Evolutionary conservation across 2,797 vertebrate species (phyloP).

Genomic region (Eulemur rubriventer): DNA sequence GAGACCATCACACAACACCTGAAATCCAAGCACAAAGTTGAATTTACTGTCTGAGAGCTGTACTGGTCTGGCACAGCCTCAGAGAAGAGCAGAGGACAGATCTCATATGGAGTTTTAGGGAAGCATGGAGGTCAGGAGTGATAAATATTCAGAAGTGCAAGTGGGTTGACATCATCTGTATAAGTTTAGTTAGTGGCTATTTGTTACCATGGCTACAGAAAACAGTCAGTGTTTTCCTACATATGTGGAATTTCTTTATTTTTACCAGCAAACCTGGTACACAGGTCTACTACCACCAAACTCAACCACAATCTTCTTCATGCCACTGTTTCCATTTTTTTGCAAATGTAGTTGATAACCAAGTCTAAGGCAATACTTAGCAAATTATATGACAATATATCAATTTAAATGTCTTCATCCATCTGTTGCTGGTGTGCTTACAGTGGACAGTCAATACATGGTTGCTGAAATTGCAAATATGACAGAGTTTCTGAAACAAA

Average conservation of each 20-base stretch:
- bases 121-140: neutral
- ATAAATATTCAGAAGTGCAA: neutral
- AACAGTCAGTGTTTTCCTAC: neutral
- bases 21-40: neutral
- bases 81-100: neutral
- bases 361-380: neutral
- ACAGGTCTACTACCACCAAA: neutral
- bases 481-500: slow-evolving; percentile 17
- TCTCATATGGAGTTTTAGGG: neutral
- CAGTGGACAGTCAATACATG: neutral
- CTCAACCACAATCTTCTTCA: neutral
- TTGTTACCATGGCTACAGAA: neutral
- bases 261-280: neutral
- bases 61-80: neutral
- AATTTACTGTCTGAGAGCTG: neutral
- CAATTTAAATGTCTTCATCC: neutral
- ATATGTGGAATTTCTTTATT: neutral
- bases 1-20: neutral
- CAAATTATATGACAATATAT: neutral
- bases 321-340: neutral
- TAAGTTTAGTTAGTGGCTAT: neutral
- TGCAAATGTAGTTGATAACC: neutral
- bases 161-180: neutral
- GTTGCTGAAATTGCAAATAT: neutral
- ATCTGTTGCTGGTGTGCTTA: neutral